Percentiles rank a stretch among this genome's conserved stretches.
These are phyloP conservation scores for Melospiza georgiana DNA, from an alignment of 2,113 vertebrate genomes.

Conservation along the genomic window DNA sequence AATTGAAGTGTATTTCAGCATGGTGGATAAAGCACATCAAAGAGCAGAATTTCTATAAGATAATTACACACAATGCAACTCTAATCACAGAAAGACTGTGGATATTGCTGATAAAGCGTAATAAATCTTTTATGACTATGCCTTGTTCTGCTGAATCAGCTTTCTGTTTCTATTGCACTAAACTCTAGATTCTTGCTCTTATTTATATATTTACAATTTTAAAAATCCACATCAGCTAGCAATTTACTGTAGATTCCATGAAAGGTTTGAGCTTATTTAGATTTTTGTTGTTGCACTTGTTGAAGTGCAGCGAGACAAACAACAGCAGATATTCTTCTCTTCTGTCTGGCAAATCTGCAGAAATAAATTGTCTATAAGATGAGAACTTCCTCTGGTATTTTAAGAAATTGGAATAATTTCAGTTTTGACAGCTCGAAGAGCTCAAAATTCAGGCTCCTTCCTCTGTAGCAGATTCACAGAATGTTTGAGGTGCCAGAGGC, in stretches of 20 bases:
- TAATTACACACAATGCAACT: conserved; percentile 72
- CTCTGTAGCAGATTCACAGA: neutral
- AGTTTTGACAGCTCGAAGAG: neutral
- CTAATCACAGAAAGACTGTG: conserved; percentile 72
- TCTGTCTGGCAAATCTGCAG: neutral
- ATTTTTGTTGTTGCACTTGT: neutral
- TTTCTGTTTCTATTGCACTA: neutral
- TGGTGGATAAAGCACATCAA: conserved; percentile 71
- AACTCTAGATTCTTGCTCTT: neutral
- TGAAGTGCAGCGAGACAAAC: neutral
- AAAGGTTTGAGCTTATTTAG: neutral
- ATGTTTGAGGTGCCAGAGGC: neutral
- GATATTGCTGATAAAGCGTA: conserved; percentile 73
- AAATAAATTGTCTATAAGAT: neutral
- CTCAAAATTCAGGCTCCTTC: neutral
- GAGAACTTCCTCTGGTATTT: neutral
- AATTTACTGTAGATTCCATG: neutral
- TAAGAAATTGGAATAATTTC: conserved; percentile 11
- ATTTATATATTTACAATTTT: neutral
- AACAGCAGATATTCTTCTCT: neutral
- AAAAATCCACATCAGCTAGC: neutral
- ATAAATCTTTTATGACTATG: conserved; percentile 50
- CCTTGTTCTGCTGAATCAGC: conserved; percentile 60
- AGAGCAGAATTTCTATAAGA: conserved; percentile 69
- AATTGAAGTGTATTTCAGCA: conserved; percentile 70